phyloP scores from a whole-genome alignment of 2,888 invertebrate species.

The Mesorhabditis belari region DNA sequence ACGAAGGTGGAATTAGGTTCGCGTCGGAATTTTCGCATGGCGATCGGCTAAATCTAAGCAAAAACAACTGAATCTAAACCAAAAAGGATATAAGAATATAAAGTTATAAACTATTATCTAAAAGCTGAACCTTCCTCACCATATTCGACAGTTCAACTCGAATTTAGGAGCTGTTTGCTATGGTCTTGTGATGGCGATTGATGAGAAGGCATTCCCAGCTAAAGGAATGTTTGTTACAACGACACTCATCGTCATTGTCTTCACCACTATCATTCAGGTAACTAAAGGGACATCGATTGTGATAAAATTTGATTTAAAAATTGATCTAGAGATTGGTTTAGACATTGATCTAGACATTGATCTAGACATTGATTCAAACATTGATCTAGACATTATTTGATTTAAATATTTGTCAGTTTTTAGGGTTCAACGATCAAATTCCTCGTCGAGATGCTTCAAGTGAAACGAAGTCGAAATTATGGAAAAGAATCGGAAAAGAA shows the following conservation, averaged over 20 bases:
- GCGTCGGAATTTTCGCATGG: too few species aligned
- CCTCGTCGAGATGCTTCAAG: slow-evolving; percentile 83
- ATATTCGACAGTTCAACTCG: too few species aligned
- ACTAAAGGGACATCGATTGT: too few species aligned
- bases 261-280: slow-evolving; percentile 91
- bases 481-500: slow-evolving; percentile 12
- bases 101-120: too few species aligned
- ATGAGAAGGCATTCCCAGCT: slow-evolving; percentile 72
- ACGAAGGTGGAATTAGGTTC: too few species aligned
- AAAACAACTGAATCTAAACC: too few species aligned
- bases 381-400: not conserved
- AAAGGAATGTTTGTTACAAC: slow-evolving; percentile 94
- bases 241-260: slow-evolving; percentile 90
- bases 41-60: too few species aligned
- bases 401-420: slow-evolving; percentile 19
- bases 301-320: too few species aligned
- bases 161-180: slow-evolving; percentile 92
- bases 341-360: not conserved
- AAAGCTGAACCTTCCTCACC: too few species aligned
- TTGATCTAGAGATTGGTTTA: not conserved
- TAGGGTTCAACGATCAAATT: slow-evolving; percentile 93
- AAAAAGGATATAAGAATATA: too few species aligned
- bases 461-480: slow-evolving; percentile 60
- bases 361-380: not conserved
- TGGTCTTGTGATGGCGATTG: slow-evolving; percentile 58